Conservation (phyloP, 2,888 invertebrate genomes). For the Amphipyra berbera region DNA sequence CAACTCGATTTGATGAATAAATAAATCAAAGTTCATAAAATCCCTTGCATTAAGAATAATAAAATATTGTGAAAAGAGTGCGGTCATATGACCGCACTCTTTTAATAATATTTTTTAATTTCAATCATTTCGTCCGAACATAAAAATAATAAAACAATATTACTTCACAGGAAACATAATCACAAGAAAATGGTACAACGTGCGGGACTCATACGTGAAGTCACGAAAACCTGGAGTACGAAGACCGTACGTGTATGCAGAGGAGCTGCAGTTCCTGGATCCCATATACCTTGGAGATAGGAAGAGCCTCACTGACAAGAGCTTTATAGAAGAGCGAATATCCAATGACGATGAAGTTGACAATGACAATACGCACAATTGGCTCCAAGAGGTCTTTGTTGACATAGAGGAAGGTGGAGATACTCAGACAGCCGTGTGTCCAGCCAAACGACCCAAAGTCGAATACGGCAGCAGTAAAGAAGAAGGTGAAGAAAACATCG, state of each 20-base stretch:
- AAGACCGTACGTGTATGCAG: slow-evolving; percentile 72
- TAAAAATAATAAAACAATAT: neutral
- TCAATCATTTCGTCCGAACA: too few species aligned
- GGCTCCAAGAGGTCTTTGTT: slow-evolving; percentile 70
- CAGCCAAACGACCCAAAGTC: slow-evolving; percentile 58
- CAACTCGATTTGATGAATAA: too few species aligned
- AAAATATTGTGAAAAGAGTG: too few species aligned
- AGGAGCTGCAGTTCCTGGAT: slow-evolving; percentile 71
- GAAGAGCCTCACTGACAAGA: slow-evolving; percentile 39
- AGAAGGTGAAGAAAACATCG: slow-evolving; percentile 62
- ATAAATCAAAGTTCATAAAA: too few species aligned
- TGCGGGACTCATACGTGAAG: slow-evolving; percentile 73
- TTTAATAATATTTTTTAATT: too few species aligned
- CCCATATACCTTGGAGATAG: slow-evolving; percentile 46
- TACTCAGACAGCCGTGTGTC: slow-evolving; percentile 25
- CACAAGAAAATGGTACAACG: slow-evolving; percentile 74
- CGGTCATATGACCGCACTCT: too few species aligned
- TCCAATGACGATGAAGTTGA: slow-evolving; percentile 57
- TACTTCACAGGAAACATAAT: slow-evolving; percentile 65
- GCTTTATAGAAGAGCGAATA: slow-evolving; percentile 49
- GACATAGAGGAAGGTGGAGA: slow-evolving; percentile 63
- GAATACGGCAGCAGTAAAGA: slow-evolving; percentile 54
- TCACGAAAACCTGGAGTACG: slow-evolving; percentile 56
- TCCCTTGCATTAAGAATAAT: too few species aligned
- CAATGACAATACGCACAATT: slow-evolving; percentile 63